Evolutionary conservation across 2,888 invertebrate genomes (phyloP).

Genomic region (Limulus polyphemus): DNA sequence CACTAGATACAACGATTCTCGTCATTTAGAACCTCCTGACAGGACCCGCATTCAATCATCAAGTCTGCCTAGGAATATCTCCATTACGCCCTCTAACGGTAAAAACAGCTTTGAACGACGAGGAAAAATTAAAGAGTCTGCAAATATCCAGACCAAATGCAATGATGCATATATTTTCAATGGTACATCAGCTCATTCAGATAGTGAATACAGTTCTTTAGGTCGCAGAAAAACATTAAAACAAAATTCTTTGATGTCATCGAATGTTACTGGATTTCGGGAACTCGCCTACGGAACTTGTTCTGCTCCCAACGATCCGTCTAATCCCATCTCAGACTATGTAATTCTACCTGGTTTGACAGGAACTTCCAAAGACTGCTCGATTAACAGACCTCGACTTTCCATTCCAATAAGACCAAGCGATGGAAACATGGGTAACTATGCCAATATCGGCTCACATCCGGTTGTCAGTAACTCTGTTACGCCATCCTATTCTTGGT

Average conservation of each 20-base stretch:
- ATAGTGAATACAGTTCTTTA: slow-evolving; percentile 23
- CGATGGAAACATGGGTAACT: slow-evolving; percentile 13
- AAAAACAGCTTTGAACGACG: slow-evolving; percentile 42
- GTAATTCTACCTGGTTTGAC: slow-evolving; percentile 8
- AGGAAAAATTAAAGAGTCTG: slow-evolving; percentile 60
- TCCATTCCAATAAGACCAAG: slow-evolving; percentile 5
- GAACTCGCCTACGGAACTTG: slow-evolving; percentile 33
- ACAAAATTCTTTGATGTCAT: slow-evolving; percentile 24
- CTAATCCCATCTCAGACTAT: slow-evolving; percentile 21
- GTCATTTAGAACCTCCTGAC: too few relatives aligned
- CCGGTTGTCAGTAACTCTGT: not conserved
- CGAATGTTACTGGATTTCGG: slow-evolving; percentile 21
- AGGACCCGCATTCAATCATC: too few relatives aligned
- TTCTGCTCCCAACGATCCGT: slow-evolving; percentile 30
- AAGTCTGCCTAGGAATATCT: too few relatives aligned
- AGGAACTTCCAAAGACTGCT: too few relatives aligned
- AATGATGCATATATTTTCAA: slow-evolving; percentile 21
- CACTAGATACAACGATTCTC: too few relatives aligned
- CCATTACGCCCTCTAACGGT: too few relatives aligned
- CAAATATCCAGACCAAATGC: slow-evolving; percentile 73
- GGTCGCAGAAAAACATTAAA: slow-evolving; percentile 13
- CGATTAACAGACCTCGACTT: slow-evolving; percentile 3
- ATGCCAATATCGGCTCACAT: slow-evolving; percentile 9
- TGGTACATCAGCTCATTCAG: slow-evolving; percentile 17
- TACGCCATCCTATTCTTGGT: slow-evolving; percentile 20